phyloP scores from a whole-genome alignment of 1,140 invertebrate genomes.

The Wasmannia auropunctata region DNA sequence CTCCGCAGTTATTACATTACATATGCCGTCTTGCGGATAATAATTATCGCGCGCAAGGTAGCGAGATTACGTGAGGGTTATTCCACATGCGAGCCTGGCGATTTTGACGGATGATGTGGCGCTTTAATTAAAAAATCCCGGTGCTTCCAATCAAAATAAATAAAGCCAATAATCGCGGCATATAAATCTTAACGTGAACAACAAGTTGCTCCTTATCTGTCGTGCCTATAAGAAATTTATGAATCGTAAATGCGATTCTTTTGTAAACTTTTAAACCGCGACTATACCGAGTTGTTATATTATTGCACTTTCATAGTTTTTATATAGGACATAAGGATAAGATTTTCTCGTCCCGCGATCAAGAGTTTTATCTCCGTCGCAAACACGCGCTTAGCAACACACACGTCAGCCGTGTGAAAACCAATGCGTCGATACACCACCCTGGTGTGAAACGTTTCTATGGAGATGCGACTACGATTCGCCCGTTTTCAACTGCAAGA shows the following conservation, averaged over 20 bases:
- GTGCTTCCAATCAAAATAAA: background rate
- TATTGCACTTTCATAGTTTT: background rate
- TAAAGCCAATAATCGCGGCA: background rate
- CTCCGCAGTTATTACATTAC: background rate
- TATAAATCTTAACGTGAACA: background rate
- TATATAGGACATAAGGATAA: background rate
- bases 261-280: background rate
- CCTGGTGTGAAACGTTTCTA: slow-evolving; percentile 23
- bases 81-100: background rate
- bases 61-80: background rate
- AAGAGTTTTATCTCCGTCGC: background rate
- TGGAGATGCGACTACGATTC: background rate
- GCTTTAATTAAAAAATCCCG: background rate
- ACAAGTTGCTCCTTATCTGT: background rate
- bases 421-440: slow-evolving; percentile 9
- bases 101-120: background rate
- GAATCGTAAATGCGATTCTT: background rate
- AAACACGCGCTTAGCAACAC: slow-evolving; percentile 10
- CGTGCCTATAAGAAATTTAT: background rate
- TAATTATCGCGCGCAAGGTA: background rate
- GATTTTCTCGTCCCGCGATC: background rate
- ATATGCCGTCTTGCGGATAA: background rate
- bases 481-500: background rate
- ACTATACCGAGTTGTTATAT: background rate
- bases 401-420: slow-evolving; percentile 14